phyloP scores from a whole-genome alignment of 2,888 invertebrate species.

The Chamaedrilus cognettii region DNA sequence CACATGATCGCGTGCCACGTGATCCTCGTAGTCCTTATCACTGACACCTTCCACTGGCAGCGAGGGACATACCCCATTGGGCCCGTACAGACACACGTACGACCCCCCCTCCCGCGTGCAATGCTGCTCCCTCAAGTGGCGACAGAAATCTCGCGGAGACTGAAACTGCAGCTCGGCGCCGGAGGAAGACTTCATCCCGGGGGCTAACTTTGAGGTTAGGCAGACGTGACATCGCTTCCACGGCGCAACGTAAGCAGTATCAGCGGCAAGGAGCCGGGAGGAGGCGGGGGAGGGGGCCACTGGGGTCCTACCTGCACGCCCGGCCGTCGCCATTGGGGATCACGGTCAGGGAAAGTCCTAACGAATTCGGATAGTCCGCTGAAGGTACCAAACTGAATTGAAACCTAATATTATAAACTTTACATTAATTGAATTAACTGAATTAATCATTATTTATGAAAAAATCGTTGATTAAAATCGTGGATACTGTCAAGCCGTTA shows the following conservation, averaged over 20 bases:
- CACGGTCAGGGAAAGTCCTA: not conserved
- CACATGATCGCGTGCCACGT: conserved; percentile 71
- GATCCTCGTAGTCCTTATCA: conserved; percentile 84
- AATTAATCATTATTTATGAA: no score
- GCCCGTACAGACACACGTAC: conserved; percentile 83
- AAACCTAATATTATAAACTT: not conserved
- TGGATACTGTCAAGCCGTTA: no score
- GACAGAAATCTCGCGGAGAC: conserved; percentile 62
- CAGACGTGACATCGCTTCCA: conserved; percentile 30
- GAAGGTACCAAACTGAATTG: not conserved
- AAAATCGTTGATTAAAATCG: no score
- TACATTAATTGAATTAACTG: no score
- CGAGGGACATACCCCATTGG: conserved; percentile 82
- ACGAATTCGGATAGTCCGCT: not conserved
- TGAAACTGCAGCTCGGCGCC: conserved; percentile 42
- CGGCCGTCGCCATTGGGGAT: no score
- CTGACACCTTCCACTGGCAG: conserved; percentile 87
- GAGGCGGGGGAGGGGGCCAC: no score
- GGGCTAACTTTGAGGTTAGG: no score
- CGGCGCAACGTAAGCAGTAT: conserved; percentile 19
- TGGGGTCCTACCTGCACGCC: no score
- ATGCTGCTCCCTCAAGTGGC: conserved; percentile 78
- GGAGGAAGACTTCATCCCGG: not conserved
- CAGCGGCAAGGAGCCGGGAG: no score
- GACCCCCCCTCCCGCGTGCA: conserved; percentile 84